Conservation (phyloP, 2,113 vertebrate species). For the Cheirogaleus medius region DNA sequence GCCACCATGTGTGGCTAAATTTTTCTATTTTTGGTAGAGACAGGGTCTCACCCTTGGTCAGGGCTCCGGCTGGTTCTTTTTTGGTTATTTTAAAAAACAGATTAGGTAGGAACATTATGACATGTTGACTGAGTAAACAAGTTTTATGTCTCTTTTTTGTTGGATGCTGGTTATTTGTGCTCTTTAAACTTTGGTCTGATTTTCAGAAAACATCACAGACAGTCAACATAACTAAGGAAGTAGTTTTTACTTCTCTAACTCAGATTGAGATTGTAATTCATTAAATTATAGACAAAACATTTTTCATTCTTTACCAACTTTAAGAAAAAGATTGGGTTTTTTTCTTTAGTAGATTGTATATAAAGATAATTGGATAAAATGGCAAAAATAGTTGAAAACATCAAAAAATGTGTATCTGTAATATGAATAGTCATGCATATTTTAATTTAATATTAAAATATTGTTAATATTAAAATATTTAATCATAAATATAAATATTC, state of each 20-base stretch:
- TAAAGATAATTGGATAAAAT: conserved; percentile 6
- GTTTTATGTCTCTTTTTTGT: not conserved
- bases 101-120: not conserved
- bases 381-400: not conserved
- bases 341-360: not conserved
- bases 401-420: not conserved
- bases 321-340: not conserved
- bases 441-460: no score
- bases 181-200: not conserved
- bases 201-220: not conserved
- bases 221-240: not conserved
- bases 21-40: no score
- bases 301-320: not conserved
- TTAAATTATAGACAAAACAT: not conserved
- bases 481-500: no score
- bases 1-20: no score
- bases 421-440: not conserved
- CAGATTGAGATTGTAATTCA: not conserved
- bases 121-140: not conserved
- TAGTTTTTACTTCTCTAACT: not conserved
- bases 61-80: not conserved
- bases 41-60: no score
- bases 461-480: not conserved
- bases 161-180: not conserved
- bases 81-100: not conserved